Conservation (phyloP, 2,888 invertebrate genomes). For the Epinotia ramella region DNA sequence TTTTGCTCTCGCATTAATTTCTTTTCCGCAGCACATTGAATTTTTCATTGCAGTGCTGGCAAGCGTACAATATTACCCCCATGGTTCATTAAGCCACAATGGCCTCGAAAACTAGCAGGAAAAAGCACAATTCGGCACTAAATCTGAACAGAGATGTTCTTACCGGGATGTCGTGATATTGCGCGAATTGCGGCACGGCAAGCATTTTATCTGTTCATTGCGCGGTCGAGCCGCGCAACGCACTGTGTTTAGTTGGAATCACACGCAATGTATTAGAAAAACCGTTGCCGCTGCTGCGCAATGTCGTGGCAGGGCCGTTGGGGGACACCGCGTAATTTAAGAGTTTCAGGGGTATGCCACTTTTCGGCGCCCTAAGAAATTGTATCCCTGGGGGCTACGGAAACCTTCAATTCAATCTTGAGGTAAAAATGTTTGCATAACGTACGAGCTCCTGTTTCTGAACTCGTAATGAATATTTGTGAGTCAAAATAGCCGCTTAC, state of each 20-base stretch:
- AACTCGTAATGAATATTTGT: no score
- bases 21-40: not conserved
- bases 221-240: no score
- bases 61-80: conserved; percentile 2
- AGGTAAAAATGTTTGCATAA: not conserved
- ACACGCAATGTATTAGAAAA: no score
- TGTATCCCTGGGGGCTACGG: not conserved
- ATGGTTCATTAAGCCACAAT: conserved; percentile 1
- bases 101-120: conserved; percentile 1
- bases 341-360: conserved; percentile 10
- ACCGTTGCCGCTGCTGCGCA: no score
- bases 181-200: no score
- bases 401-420: not conserved
- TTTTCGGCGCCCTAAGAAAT: conserved; percentile 8
- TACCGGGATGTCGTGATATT: no score
- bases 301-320: no score
- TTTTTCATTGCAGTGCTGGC: conserved; percentile 1
- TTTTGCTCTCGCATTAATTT: not conserved
- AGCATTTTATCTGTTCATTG: no score
- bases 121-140: not conserved
- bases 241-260: no score
- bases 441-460: not conserved
- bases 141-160: conserved; percentile 7
- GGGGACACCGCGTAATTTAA: not conserved
- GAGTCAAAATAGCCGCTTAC: no score